Percentiles rank a stretch among this genome's conserved stretches.
These are phyloP conservation scores for Origma solitaria DNA, from an alignment of 2,113 vertebrate species.

Conservation along the genomic window DNA sequence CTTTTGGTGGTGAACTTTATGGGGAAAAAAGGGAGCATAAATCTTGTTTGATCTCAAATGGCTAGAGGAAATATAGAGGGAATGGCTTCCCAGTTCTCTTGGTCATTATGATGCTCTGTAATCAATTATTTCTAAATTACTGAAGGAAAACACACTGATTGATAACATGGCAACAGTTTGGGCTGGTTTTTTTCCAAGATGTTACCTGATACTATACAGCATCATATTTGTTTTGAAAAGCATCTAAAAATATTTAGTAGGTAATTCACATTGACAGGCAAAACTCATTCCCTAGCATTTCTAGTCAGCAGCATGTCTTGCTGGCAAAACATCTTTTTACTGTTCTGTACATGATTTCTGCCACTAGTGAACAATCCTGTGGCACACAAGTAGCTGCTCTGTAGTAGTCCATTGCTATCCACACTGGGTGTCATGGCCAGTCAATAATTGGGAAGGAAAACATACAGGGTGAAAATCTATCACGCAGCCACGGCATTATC, in stretches of 20 bases:
- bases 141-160: not conserved
- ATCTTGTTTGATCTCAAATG: not conserved
- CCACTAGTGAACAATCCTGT: not conserved
- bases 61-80: not conserved
- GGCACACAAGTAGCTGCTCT: not conserved
- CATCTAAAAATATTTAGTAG: constrained; percentile 6
- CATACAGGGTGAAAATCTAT: not conserved
- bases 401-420: not conserved
- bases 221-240: not conserved
- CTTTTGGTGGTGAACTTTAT: not conserved
- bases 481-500: not conserved
- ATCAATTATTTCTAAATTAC: not conserved
- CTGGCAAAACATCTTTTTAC: not conserved
- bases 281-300: constrained; percentile 2
- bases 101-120: not conserved
- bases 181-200: not conserved
- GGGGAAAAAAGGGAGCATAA: not conserved
- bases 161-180: not conserved
- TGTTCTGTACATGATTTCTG: not conserved
- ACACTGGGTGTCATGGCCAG: not conserved
- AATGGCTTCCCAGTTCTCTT: not conserved
- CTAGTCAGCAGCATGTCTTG: constrained; percentile 3
- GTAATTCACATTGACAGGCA: not conserved
- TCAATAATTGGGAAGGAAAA: not conserved
- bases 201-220: not conserved